A percentile compares a stretch with the other conserved stretches of the same genome.
Conservation (phyloP, 1,140 invertebrate genomes). For the Lanistes nyassanus region DNA sequence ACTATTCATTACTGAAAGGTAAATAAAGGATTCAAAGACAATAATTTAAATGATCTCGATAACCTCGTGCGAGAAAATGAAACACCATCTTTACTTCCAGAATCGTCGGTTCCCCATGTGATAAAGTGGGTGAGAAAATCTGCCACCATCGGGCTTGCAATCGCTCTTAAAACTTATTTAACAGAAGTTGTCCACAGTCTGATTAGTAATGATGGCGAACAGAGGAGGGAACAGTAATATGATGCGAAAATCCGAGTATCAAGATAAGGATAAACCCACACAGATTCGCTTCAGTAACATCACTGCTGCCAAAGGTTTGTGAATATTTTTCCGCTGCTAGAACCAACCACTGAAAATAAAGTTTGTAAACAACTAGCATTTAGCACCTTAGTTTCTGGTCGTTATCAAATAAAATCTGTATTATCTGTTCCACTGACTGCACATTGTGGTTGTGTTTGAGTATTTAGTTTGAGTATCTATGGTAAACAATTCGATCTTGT, state of each 20-base stretch:
- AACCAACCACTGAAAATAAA: too few relatives aligned
- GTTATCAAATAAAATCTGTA: neutral
- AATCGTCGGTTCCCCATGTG: conserved; percentile 23
- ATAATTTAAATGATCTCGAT: neutral
- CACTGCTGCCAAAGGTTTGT: conserved; percentile 93
- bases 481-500: conserved; percentile 27
- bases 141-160: conserved; percentile 10
- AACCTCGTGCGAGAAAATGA: neutral
- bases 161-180: neutral
- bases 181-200: neutral
- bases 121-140: conserved; percentile 1
- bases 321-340: neutral
- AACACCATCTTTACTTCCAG: conserved; percentile 19
- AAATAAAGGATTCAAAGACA: neutral
- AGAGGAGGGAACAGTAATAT: conserved; percentile 14
- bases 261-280: conserved; percentile 88
- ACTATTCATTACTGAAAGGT: neutral
- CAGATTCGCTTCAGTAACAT: conserved; percentile 97
- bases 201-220: conserved; percentile 33
- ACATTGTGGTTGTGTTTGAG: too few relatives aligned
- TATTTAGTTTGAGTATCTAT: conserved; percentile 11
- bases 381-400: neutral
- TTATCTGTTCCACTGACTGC: too few relatives aligned
- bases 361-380: too few relatives aligned
- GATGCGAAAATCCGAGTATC: conserved; percentile 56